A percentile compares a stretch with the other conserved stretches of the same genome.
Conservation (phyloP, 1,140 invertebrate species). For the Platorchestia sp. region DNA sequence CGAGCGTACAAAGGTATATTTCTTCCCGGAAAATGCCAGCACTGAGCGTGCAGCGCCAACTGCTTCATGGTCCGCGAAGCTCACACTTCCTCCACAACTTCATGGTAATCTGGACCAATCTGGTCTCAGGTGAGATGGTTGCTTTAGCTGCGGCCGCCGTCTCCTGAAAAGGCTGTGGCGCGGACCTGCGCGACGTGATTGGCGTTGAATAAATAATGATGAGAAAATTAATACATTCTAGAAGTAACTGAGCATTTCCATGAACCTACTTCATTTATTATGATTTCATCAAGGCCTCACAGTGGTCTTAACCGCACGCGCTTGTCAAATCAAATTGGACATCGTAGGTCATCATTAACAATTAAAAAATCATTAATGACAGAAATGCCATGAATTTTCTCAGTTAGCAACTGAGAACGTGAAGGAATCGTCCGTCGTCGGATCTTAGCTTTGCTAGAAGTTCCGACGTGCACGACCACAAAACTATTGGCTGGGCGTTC, state of each 20-base stretch:
- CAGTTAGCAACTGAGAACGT: not conserved
- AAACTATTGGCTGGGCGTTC: not conserved
- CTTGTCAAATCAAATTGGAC: not conserved
- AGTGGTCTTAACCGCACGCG: not conserved
- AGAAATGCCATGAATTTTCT: not conserved
- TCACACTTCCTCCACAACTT: not conserved
- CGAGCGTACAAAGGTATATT: no score
- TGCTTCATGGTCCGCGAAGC: not conserved
- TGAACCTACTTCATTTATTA: not conserved
- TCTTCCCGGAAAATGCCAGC: no score
- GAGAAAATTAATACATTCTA: not conserved
- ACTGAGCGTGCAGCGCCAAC: no score
- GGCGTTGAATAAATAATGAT: not conserved
- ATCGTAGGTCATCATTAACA: not conserved
- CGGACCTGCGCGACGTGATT: no score
- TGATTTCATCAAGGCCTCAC: not conserved
- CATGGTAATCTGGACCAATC: not conserved
- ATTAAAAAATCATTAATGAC: not conserved
- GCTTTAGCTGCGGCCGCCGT: not conserved
- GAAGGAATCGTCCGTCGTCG: not conserved
- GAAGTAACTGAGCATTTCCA: not conserved
- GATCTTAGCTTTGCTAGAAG: not conserved
- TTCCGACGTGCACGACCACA: not conserved
- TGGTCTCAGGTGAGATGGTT: not conserved
- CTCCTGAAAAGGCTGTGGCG: not conserved